Percentiles rank a stretch among this genome's conserved stretches.
Conservation (phyloP, 2,797 vertebrate genomes). For the Aselliscus stoliczkanus region DNA sequence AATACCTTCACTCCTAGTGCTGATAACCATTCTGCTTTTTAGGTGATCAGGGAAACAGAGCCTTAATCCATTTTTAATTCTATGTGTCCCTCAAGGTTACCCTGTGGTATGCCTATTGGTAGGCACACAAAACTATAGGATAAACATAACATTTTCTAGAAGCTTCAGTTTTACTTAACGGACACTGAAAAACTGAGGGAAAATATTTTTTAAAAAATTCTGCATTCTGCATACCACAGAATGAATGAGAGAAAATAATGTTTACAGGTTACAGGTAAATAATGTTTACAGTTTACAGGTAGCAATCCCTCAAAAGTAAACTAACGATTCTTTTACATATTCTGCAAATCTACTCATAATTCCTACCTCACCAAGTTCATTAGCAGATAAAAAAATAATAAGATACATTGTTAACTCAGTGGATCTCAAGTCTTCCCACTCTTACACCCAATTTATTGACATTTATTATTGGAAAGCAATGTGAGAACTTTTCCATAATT, state of each 20-base stretch:
- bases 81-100: not conserved
- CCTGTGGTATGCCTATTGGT: not conserved
- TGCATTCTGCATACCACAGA: not conserved
- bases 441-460: not conserved
- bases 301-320: not conserved
- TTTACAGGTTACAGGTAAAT: too few species aligned
- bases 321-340: not conserved
- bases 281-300: too few species aligned
- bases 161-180: not conserved
- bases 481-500: not conserved
- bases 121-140: not conserved
- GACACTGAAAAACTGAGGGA: not conserved
- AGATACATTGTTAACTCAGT: not conserved
- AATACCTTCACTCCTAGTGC: not conserved
- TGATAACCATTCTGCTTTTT: not conserved
- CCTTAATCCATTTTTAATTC: not conserved
- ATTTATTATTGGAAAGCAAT: not conserved
- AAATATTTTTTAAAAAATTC: not conserved
- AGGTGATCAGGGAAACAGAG: not conserved
- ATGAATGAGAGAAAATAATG: not conserved
- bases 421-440: not conserved
- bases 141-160: not conserved
- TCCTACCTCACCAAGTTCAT: not conserved
- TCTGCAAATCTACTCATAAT: not conserved
- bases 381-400: constrained; percentile 8